A percentile compares a stretch with the other conserved stretches of the same genome.
These are phyloP conservation scores for Leucoraja ocellata DNA, from an alignment of 2,797 vertebrate species.

Conservation along the genomic window DNA sequence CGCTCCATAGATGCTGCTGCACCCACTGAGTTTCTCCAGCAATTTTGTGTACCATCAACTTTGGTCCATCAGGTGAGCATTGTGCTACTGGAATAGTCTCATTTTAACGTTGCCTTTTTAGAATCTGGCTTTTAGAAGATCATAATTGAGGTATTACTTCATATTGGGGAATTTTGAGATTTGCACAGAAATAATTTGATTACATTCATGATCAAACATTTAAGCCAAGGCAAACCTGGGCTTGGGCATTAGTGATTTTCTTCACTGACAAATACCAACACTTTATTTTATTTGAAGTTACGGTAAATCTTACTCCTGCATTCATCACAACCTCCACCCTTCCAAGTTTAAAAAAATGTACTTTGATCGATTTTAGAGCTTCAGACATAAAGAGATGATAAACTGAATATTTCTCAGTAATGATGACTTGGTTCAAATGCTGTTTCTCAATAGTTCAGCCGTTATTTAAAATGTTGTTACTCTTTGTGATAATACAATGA, in stretches of 20 bases:
- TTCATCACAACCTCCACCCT: no score
- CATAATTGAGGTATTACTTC: not conserved
- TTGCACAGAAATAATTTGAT: not conserved
- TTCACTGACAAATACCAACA: not conserved
- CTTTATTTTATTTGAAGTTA: not conserved
- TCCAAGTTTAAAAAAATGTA: no score
- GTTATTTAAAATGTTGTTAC: not conserved
- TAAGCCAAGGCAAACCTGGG: not conserved
- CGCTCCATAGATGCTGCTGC: no score
- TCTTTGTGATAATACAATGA: not conserved
- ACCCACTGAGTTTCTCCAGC: no score
- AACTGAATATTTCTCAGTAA: not conserved
- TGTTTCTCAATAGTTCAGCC: not conserved
- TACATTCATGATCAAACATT: not conserved
- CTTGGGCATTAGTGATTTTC: not conserved
- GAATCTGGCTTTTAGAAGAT: not conserved
- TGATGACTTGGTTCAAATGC: not conserved
- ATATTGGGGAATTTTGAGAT: not conserved
- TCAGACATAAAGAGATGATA: not conserved
- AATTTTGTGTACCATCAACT: no score
- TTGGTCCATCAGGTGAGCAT: not conserved
- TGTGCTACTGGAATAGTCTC: not conserved
- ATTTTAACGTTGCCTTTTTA: not conserved
- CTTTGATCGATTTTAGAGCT: not conserved
- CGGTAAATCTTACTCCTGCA: not conserved